Evolutionary conservation across 2,888 invertebrate species (phyloP).

Genomic region (Dusona sp.): DNA sequence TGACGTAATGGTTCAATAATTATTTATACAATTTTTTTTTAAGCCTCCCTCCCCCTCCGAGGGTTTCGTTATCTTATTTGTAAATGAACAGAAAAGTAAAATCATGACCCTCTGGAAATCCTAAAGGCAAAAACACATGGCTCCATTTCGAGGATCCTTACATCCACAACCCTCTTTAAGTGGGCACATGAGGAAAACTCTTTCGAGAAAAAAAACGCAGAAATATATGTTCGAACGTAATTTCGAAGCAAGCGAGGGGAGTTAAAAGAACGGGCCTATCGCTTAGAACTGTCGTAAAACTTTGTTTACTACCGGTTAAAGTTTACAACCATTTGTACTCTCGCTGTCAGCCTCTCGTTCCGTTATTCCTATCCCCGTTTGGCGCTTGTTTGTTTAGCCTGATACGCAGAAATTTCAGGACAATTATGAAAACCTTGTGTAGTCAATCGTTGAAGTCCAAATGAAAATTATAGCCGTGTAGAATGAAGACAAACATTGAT

Average conservation of each 20-base stretch:
- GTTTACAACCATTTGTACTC: conserved; percentile 55
- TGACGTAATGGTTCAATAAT: background rate
- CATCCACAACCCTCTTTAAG: conserved; percentile 51
- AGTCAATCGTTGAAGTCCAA: background rate
- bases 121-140: conserved; percentile 52
- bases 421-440: background rate
- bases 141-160: conserved; percentile 38
- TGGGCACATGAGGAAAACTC: conserved; percentile 28
- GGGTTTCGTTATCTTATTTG: background rate
- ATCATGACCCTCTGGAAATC: conserved; percentile 28
- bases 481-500: background rate
- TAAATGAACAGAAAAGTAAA: conserved; percentile 17
- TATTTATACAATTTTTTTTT: background rate
- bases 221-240: conserved; percentile 44
- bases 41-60: background rate
- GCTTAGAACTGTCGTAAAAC: conserved; percentile 34
- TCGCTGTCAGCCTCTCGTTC: conserved; percentile 37
- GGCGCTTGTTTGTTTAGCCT: conserved; percentile 25
- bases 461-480: background rate
- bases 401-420: background rate
- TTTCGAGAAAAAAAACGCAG: background rate
- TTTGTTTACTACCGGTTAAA: conserved; percentile 56
- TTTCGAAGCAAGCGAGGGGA: conserved; percentile 1
- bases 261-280: background rate
- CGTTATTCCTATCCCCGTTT: conserved; percentile 16